Base-by-base conservation (phyloP, 2,888 invertebrate species). In the Ennomos quercinarius region DNA sequence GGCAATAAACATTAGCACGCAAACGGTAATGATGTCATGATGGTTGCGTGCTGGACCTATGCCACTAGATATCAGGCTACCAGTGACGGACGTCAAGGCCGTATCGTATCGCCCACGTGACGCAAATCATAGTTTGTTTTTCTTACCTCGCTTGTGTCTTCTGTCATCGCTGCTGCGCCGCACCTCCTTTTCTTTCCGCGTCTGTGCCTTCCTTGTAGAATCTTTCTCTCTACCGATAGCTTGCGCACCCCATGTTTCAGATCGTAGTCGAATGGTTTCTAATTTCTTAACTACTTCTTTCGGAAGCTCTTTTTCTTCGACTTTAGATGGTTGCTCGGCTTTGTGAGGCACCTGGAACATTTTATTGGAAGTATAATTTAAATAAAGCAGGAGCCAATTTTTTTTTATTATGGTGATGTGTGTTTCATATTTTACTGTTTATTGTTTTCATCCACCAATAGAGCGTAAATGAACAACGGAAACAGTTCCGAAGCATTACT, bases 191-290 rank as follows among this genome's bases (percentile, higher is more conserved):
- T 84, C 82, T 61, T 83, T 86, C 9, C 72, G 72, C 39, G 60
- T 48, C 50, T 64, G 63, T 5, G 57, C 56, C 63, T 81, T 89
- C 56, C 80, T 84, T 6, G 58, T 47, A 0, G 72, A 41, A 44
- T 84, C 83, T 61, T 80, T 86, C 49, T 83, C 86, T 67, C 75
- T 83, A 37, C 67, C 70, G 6, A 74, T 68, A n/a, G 75, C 77
- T 58, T 87, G 85, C 1, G 94, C 87, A 12, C 93, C 86, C 94
- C 93, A 94, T 51, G 95, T 93, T 74, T 95, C 96, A 63, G 95
- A 95, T 57, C 95, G 93, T 42, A 93, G 94, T 50, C 95, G 89
- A 9, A 74, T 73, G 45, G 71, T 62, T 10, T 77, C 78, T 40
- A 58, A 13, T 39, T 74, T 62, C 38, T 63, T 64, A 35, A 63